Conservation (phyloP, 2,797 vertebrate species). For the Gymnothorax reevesii region DNA sequence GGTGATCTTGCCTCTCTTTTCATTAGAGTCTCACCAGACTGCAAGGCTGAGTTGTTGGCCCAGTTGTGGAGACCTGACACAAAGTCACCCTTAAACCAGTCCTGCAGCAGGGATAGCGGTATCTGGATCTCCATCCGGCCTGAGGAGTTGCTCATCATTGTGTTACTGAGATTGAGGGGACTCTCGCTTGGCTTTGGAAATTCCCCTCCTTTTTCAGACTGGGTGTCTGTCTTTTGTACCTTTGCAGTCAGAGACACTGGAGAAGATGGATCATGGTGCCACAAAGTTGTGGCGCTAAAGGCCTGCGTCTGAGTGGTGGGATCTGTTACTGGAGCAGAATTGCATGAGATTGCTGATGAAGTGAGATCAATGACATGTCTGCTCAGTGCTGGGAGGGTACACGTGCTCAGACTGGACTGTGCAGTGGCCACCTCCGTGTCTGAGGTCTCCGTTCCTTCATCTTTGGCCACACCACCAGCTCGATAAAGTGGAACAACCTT, state of each 20-base stretch:
- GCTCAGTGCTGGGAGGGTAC: conserved; percentile 23
- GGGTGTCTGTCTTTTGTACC: conserved; percentile 36
- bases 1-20: background rate
- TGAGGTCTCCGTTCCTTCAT: conserved; percentile 38
- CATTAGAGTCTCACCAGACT: background rate
- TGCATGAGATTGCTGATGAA: conserved; percentile 19
- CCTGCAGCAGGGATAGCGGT: conserved; percentile 66
- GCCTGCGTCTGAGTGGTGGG: conserved; percentile 15
- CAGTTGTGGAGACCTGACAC: conserved; percentile 33
- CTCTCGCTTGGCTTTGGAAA: conserved; percentile 29
- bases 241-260: background rate
- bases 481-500: conserved; percentile 66
- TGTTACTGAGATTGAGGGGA: conserved; percentile 20
- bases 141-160: conserved; percentile 36
- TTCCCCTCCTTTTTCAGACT: conserved; percentile 29
- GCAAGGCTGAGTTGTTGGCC: background rate
- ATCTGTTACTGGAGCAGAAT: background rate
- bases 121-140: conserved; percentile 73
- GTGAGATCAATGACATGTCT: conserved; percentile 28
- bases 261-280: conserved; percentile 2
- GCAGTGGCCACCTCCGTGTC: conserved; percentile 2
- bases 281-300: conserved; percentile 19
- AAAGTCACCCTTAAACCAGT: conserved; percentile 56
- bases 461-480: conserved; percentile 8
- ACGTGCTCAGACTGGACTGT: background rate